Percentiles rank a stretch among this genome's conserved stretches.
Evolutionary conservation across 2,888 invertebrate species (phyloP).

Genomic region (Melieria omissa): DNA sequence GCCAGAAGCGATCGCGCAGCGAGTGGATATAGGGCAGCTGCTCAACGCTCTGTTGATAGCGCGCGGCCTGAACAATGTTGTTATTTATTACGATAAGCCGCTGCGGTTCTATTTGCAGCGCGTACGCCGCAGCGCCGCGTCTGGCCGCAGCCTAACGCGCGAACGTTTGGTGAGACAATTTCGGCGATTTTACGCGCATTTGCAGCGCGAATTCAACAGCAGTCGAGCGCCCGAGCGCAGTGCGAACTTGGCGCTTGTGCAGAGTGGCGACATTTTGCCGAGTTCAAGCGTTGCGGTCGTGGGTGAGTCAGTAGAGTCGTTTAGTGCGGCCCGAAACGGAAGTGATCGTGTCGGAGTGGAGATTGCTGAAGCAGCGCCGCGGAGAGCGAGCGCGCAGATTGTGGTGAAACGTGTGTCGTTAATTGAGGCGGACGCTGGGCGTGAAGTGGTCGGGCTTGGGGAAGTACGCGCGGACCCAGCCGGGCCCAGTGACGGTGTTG

Average conservation of each 20-base stretch:
- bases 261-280: too few relatives aligned
- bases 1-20: slow-evolving; percentile 12
- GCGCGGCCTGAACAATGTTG: slow-evolving; percentile 48
- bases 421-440: not conserved
- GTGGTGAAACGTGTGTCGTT: slow-evolving; percentile 20
- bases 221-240: not conserved
- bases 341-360: not conserved
- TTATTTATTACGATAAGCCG: slow-evolving; percentile 49
- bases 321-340: not conserved
- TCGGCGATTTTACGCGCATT: slow-evolving; percentile 38
- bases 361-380: not conserved
- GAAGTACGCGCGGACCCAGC: slow-evolving; percentile 7
- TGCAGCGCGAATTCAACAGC: slow-evolving; percentile 19
- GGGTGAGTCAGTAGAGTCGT: slow-evolving; percentile 25
- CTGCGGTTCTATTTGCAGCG: slow-evolving; percentile 46
- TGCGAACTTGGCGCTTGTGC: not conserved
- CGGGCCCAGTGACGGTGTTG: slow-evolving; percentile 13
- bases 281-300: not conserved
- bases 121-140: slow-evolving; percentile 23
- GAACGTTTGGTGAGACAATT: slow-evolving; percentile 45
- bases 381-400: slow-evolving; percentile 9
- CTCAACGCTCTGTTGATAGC: slow-evolving; percentile 47
- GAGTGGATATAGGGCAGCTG: slow-evolving; percentile 44
- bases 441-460: not conserved
- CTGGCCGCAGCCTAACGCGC: slow-evolving; percentile 16